A percentile compares a stretch with the other conserved stretches of the same genome.
phyloP scores from a whole-genome alignment of 92 coral and sea anemone species.

The Porites divaricata region DNA sequence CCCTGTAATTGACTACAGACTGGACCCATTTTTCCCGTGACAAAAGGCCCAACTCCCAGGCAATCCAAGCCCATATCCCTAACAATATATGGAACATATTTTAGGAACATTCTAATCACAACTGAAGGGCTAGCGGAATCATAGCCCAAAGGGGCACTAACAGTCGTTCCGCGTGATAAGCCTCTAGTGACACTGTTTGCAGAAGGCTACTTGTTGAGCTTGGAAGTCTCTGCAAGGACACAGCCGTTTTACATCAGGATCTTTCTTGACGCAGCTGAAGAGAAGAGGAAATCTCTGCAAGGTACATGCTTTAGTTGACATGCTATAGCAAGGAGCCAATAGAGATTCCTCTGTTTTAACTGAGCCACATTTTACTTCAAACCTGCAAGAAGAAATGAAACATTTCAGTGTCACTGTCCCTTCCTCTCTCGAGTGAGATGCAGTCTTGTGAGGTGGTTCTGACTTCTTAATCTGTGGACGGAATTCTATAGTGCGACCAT shows the following conservation, averaged over 20 bases:
- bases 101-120: too few species aligned
- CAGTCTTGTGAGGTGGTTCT: too few species aligned
- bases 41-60: too few species aligned
- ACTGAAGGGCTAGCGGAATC: too few species aligned
- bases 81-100: too few species aligned
- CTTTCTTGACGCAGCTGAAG: conserved; percentile 38
- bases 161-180: too few species aligned
- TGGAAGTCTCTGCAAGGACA: conserved; percentile 55
- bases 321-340: conserved; percentile 32
- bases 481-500: too few species aligned
- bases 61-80: too few species aligned
- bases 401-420: background rate
- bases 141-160: too few species aligned
- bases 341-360: conserved; percentile 11
- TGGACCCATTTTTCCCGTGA: background rate
- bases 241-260: conserved; percentile 4
- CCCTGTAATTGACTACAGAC: background rate
- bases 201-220: conserved; percentile 43
- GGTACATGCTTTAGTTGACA: conserved; percentile 9
- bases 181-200: conserved; percentile 29
- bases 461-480: too few species aligned
- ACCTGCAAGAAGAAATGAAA: background rate
- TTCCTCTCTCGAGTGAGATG: too few species aligned
- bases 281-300: conserved; percentile 32
- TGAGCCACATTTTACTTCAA: conserved; percentile 17